Base-by-base conservation (phyloP, 2,888 invertebrate genomes). In the Clistopyga incitator region DNA sequence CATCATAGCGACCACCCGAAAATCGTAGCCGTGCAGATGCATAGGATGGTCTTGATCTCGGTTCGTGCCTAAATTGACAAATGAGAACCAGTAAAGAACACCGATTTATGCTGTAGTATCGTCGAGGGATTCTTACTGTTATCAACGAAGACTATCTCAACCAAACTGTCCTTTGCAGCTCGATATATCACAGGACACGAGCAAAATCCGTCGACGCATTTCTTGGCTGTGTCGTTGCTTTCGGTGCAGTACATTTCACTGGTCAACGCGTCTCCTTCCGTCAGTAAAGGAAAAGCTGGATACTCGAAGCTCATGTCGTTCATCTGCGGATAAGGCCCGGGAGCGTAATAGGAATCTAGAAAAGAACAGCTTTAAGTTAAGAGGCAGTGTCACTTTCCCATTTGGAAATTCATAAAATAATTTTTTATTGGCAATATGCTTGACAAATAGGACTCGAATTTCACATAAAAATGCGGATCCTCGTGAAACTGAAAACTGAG, bases 131-230 rank as follows among this genome's bases (percentile, higher is more conserved):
- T 77, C 79, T 88, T 86, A 90, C 94, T 91, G 86, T 89, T 88
- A 80, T 94, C 94, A 29, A 93, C 91, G 11, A 94, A 74, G 1
- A 94, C 86, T 2, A 94, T 71, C 83, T 94, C 94, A 10, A 94
- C 93, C 0, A 93, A 84, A 45, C 92, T 90, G 2, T 89, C 88
- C 10, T 91, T 85, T 4, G 81, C 79, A 1, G 92, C 88, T 29
- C 89, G 78, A 20, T 93, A 87, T 6, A 91, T 82, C 78, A 93
- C 91, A 0, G 93, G 86, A 85, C 94, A 94, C 52, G 91, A 89
- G 86, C 94, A 94, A 81, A 90, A 93, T 13, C 89, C 87, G 0
- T 82, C 84, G 3, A 87, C 70, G 82, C 94, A 94, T 78, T 91
- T 89, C n/a, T 85, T 86, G 38, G 76, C 85, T 0, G 87, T 71